Conservation (phyloP, 2,888 invertebrate genomes). For the Mythimna vitellina region DNA sequence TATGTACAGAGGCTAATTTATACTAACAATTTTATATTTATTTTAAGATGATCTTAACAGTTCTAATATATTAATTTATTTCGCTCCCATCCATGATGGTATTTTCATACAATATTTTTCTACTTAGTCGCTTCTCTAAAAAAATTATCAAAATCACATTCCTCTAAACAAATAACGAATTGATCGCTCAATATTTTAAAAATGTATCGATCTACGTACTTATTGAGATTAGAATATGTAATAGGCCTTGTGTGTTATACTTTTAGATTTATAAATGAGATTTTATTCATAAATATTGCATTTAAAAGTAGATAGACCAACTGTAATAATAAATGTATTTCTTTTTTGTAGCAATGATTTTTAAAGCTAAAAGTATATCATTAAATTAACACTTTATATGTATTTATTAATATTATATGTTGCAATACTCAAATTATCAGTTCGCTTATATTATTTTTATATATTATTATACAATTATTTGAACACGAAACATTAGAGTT, state of each 20-base stretch:
- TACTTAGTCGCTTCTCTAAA: slow-evolving; percentile 9
- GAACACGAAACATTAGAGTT: slow-evolving; percentile 51
- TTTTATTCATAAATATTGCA: background rate
- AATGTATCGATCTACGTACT: slow-evolving; percentile 69
- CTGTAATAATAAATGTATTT: background rate
- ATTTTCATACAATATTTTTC: background rate
- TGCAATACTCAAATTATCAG: slow-evolving; percentile 65
- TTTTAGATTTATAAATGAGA: slow-evolving; percentile 29
- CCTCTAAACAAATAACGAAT: slow-evolving; percentile 57
- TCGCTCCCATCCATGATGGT: background rate
- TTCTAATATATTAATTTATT: slow-evolving; percentile 3
- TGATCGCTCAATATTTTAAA: slow-evolving; percentile 64
- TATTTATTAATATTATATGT: slow-evolving; percentile 49
- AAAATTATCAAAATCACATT: slow-evolving; percentile 64
- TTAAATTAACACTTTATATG: slow-evolving; percentile 18
- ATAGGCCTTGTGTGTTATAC: slow-evolving; percentile 30
- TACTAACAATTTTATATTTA: slow-evolving; percentile 11
- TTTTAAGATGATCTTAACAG: background rate
- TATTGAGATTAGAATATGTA: slow-evolving; percentile 69
- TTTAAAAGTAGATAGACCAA: background rate
- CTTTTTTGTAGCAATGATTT: background rate
- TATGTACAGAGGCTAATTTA: slow-evolving; percentile 30
- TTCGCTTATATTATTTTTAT: slow-evolving; percentile 59
- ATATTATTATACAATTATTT: slow-evolving; percentile 51
- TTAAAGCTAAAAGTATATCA: slow-evolving; percentile 44